Conservation (phyloP, 2,113 vertebrate genomes). For the Corapipo altera region DNA sequence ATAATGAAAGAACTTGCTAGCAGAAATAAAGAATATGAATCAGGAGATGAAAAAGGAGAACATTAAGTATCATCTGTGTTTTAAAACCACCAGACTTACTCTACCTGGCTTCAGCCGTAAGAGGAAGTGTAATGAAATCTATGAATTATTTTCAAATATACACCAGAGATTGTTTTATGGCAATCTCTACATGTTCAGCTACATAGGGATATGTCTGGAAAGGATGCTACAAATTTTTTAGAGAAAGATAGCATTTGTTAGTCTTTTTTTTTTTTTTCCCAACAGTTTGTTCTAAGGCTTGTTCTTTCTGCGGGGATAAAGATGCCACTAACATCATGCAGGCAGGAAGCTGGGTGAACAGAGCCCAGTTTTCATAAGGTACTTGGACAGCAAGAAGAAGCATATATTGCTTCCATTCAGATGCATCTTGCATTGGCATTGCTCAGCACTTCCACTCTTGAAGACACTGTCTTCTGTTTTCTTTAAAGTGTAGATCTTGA, state of each 20-base stretch:
- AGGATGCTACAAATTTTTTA: background rate
- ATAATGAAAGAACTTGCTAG: constrained; percentile 16
- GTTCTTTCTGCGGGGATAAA: background rate
- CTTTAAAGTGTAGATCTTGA: background rate
- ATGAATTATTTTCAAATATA: background rate
- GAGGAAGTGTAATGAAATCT: background rate
- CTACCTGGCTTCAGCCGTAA: background rate
- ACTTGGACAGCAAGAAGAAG: background rate
- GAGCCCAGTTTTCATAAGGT: background rate
- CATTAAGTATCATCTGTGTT: background rate
- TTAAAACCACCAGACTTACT: background rate
- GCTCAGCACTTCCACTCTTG: background rate
- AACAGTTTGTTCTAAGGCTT: background rate
- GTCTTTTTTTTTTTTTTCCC: too few relatives aligned
- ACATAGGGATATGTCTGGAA: background rate
- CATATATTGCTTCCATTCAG: background rate
- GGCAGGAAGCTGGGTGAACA: background rate
- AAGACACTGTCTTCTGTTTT: background rate
- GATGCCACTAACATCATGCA: background rate
- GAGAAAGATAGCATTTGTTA: background rate
- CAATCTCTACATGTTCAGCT: background rate
- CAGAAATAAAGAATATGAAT: constrained; percentile 29
- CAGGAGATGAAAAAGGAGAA: constrained; percentile 9
- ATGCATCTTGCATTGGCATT: background rate
- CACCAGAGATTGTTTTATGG: background rate